These are phyloP conservation scores for Caenorhabditis parvicauda DNA, from an alignment of 2,888 invertebrate genomes.

Conservation along the genomic window DNA sequence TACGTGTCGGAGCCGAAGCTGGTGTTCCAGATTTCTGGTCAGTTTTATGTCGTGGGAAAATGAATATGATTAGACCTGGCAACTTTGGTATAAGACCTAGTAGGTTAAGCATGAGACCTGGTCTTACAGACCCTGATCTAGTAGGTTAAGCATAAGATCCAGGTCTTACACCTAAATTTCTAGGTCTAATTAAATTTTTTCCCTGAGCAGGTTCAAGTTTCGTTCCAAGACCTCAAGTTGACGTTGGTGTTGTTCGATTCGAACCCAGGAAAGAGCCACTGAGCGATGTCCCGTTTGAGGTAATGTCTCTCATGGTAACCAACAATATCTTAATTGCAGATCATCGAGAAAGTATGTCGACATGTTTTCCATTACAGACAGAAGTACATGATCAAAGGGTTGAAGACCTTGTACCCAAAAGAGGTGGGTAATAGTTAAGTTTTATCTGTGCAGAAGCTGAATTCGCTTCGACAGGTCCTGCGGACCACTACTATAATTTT, in stretches of 20 bases:
- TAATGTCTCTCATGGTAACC: slow-evolving; percentile 8
- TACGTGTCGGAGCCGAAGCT: slow-evolving; percentile 81
- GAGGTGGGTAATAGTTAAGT: slow-evolving; percentile 14
- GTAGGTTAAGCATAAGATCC: too few species aligned
- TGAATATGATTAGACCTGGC: too few species aligned
- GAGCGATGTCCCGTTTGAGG: slow-evolving; percentile 75
- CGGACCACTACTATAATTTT: too few species aligned
- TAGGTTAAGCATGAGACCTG: too few species aligned
- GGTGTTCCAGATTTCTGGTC: slow-evolving; percentile 83
- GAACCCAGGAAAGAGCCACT: slow-evolving; percentile 77
- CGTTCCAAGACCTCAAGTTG: slow-evolving; percentile 90
- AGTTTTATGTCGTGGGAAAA: too few species aligned
- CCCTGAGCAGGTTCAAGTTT: slow-evolving; percentile 73
- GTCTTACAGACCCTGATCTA: too few species aligned
- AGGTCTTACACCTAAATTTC: not conserved
- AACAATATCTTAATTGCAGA: slow-evolving; percentile 30
- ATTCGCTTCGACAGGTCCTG: too few species aligned
- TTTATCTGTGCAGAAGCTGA: too few species aligned
- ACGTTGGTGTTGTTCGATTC: slow-evolving; percentile 89
- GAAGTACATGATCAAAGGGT: slow-evolving; percentile 70
- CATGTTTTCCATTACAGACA: slow-evolving; percentile 84
- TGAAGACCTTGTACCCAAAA: slow-evolving; percentile 58
- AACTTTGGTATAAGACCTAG: too few species aligned
- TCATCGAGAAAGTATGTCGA: slow-evolving; percentile 84
- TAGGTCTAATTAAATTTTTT: not conserved